These are phyloP conservation scores for Lepus townsendii DNA, from an alignment of 2,797 vertebrate genomes.

Conservation along the genomic window DNA sequence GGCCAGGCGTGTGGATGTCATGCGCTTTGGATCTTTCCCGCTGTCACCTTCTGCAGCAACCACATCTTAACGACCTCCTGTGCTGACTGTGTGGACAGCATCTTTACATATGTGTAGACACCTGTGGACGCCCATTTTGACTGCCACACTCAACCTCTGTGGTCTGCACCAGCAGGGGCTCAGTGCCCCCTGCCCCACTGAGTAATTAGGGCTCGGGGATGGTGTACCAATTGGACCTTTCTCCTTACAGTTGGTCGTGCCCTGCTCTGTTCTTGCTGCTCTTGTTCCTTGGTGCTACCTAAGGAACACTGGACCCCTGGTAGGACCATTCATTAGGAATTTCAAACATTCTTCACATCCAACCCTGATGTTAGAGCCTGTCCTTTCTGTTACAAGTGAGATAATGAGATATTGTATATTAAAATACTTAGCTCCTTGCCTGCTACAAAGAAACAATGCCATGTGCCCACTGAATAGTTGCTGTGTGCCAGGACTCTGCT, in stretches of 20 bases:
- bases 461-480: not conserved
- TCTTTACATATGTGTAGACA: not conserved
- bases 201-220: not conserved
- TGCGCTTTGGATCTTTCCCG: not conserved
- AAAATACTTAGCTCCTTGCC: not conserved
- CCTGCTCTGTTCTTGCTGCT: not conserved
- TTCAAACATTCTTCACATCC: not conserved
- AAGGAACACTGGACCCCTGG: not conserved
- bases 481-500: not conserved
- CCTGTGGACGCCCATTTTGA: not conserved
- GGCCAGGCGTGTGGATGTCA: not conserved
- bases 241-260: not conserved
- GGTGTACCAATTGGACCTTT: not conserved
- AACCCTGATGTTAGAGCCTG: not conserved
- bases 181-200: not conserved
- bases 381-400: constrained; percentile 8
- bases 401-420: not conserved
- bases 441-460: not conserved
- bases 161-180: not conserved
- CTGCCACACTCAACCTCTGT: not conserved
- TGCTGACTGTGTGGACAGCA: not conserved
- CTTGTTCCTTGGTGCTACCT: not conserved
- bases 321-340: constrained; percentile 10
- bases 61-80: not conserved
- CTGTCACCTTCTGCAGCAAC: not conserved